Evolutionary conservation across 2,113 vertebrate genomes (phyloP), one percentile per base, ranked within the genome.

Genomic region (Emydura subglobosa): DNA sequence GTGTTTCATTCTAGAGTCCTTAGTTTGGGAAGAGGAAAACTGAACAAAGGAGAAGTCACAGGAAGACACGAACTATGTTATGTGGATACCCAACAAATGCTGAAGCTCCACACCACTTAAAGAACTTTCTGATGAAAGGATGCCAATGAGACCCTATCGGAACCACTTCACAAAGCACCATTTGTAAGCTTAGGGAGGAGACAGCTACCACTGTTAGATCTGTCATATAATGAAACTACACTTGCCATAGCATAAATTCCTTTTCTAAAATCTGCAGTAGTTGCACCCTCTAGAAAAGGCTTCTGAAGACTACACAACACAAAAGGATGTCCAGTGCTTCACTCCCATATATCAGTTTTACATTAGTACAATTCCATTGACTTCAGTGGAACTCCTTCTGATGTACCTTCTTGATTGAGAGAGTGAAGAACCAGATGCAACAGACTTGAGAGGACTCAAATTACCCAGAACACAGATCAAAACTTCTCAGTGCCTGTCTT

Each of bases 401-500:
- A n/a, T 68, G 16, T 68, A 68, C 65, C 34, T 68, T 68, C 61
- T n/a, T 34, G 14, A 68, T n/a, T 34, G 14, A 68, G 34, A 10
- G 34, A 39, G 4, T n/a, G 6, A 68, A 68, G 7, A 68, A n/a
- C 31, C 17, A 8, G 11, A 76, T 76, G 24, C 42, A 76, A 19
- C 65, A 65, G 4, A 53, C 51, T 53, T 17, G 51, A 53, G 51
- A 53, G 34, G 14, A 68, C 17, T 68, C 34, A 65, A 65, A 65
- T 65, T 68, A 39, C 17, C 4, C 8, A 68, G 34, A 68, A 68
- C n/a, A 19, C 22, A 79, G 16, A 85, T 85, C 51, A 90, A 82
- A 96, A 92, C 17, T 87, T 90, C 47, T 51, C n/a, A 61, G 49
- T 39, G 76, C 79, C 90, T 53, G 85, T 96, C 94, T 94, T 34